Evolutionary conservation across 2,888 invertebrate genomes (phyloP), one percentile per base, ranked within the genome.

Genomic region (Oeneis ivallda): DNA sequence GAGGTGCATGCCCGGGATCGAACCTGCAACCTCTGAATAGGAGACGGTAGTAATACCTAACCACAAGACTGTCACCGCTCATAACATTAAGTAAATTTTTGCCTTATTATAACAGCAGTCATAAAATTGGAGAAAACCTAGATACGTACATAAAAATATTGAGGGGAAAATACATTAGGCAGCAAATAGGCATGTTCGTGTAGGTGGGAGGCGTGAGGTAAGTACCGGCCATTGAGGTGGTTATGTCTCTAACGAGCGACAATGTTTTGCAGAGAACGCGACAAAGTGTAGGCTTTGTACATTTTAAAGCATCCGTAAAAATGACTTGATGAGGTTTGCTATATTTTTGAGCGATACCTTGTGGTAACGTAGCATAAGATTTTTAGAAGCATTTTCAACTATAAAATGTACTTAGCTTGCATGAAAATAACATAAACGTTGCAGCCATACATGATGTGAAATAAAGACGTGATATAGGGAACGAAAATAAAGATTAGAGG

Each of bases 201-300:
- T 41, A 52, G 52, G 60, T 60, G 39, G 59, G 52, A 57, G 71
- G 72, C 72, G 69, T 71, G 70, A 74, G 70, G 71, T 74, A 71
- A 72, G 73, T 74, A 74, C 72, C 74, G 76, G 74, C 74, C 69
- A 75, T 75, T 76, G 72, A 79, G 80, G 76, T 79, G 79, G 81
- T 79, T 81, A 79, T 78, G 77, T 76, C 76, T 78, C 74, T 76
- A 77, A 75, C 72, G 75, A 71, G 71, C 72, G 75, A 79, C 76
- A 70, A 76, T 76, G 78, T 75, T 75, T 75, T 72, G 72, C 72
- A 61, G 61, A 41, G 60, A 61, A 52, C 19, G 52, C 50, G 39
- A 43, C 37, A 61, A 71, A 71, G 70, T 78, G 76, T 78, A 77
- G 78, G 77, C 76, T 78, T 75, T 73, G 74, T 52, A 61, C 52